A percentile compares a stretch with the other conserved stretches of the same genome.
Conservation (phyloP, 2,113 vertebrate species). For the Eudyptes chrysolophus region DNA sequence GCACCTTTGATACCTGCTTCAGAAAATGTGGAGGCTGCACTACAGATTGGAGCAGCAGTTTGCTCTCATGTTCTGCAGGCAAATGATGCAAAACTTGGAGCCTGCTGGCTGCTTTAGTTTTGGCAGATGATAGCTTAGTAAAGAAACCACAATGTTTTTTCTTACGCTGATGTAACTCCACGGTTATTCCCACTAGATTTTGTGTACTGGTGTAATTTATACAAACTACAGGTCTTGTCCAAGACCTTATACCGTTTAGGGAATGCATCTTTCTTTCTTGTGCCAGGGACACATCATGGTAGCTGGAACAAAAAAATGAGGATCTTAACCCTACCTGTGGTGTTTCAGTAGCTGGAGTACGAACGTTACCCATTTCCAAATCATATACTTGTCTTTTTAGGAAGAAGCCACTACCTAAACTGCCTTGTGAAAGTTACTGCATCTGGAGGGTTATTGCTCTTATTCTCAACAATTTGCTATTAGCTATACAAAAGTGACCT, state of each 20-base stretch:
- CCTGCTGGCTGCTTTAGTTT: not conserved
- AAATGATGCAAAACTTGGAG: not conserved
- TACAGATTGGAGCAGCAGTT: not conserved
- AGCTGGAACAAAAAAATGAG: not conserved
- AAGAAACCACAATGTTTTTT: not conserved
- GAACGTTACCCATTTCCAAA: not conserved
- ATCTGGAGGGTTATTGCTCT: not conserved
- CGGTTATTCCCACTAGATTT: not conserved
- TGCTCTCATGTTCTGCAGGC: not conserved
- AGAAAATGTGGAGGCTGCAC: not conserved
- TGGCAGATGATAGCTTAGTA: not conserved
- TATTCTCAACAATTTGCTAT: not conserved
- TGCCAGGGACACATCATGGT: accelerated
- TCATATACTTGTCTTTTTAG: too few species aligned
- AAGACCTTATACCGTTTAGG: not conserved
- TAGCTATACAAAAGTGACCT: not conserved
- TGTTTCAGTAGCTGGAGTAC: not conserved
- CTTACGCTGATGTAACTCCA: not conserved
- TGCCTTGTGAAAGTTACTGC: not conserved
- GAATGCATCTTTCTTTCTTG: not conserved
- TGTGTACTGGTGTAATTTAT: not conserved
- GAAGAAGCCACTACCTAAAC: not conserved
- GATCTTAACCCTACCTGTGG: not conserved
- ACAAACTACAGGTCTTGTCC: too few species aligned
- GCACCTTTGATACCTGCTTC: not conserved